Percentiles rank a stretch among this genome's conserved stretches.
phyloP scores from a whole-genome alignment of 2,113 vertebrate genomes.

The Heloderma charlesbogerti region DNA sequence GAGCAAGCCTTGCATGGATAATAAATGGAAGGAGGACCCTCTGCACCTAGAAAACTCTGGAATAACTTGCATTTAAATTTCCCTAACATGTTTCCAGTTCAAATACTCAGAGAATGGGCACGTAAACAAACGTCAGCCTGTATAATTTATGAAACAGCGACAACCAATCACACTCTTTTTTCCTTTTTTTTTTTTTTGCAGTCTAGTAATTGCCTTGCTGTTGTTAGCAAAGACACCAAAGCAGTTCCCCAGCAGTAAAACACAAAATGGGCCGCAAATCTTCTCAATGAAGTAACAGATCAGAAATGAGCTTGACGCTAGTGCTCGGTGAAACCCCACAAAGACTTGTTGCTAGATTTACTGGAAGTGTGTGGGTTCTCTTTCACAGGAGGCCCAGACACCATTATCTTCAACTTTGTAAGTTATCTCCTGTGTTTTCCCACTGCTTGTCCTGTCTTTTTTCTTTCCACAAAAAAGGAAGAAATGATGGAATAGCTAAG shows the following conservation, averaged over 20 bases:
- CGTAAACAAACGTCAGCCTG: background rate
- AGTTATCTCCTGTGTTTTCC: too few relatives aligned
- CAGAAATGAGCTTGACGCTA: too few relatives aligned
- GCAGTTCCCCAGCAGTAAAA: background rate
- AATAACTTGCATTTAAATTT: background rate
- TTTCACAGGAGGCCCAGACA: too few relatives aligned
- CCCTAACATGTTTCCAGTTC: background rate
- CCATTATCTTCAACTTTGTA: too few relatives aligned
- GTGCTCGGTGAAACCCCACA: too few relatives aligned
- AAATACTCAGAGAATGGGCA: background rate
- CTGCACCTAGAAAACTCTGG: background rate
- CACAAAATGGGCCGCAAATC: background rate
- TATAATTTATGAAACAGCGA: background rate
- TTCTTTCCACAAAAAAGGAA: too few relatives aligned
- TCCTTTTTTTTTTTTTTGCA: background rate
- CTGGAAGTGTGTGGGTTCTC: too few relatives aligned
- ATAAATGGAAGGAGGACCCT: constrained; percentile 1
- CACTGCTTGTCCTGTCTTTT: too few relatives aligned
- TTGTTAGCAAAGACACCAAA: background rate
- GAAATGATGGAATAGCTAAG: too few relatives aligned
- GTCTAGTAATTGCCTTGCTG: background rate
- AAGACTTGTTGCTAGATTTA: too few relatives aligned
- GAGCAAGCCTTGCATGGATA: background rate
- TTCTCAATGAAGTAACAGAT: background rate
- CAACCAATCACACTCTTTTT: background rate